These are phyloP conservation scores for Atta texana DNA, from an alignment of 1,140 invertebrate species.

Conservation along the genomic window DNA sequence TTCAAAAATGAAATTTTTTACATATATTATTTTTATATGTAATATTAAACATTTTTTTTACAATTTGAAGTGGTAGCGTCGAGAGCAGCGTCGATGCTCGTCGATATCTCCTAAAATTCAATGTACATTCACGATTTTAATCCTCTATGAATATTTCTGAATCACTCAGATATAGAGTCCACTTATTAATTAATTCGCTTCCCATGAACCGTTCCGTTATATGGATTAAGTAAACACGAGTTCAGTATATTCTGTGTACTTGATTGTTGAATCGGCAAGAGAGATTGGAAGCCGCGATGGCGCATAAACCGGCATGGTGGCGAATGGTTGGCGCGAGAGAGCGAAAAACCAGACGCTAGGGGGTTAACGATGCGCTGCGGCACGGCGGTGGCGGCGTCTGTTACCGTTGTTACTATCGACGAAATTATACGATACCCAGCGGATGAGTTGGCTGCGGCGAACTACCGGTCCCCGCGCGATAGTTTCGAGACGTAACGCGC, in stretches of 20 bases:
- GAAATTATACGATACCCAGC: slow-evolving; percentile 54
- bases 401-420: slow-evolving; percentile 52
- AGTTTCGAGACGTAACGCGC: slow-evolving; percentile 53
- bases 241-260: slow-evolving; percentile 26
- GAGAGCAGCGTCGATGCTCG: no score
- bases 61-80: no score
- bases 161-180: neutral
- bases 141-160: slow-evolving; percentile 4
- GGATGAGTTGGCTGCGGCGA: slow-evolving; percentile 17
- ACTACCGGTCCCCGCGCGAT: slow-evolving; percentile 47
- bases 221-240: slow-evolving; percentile 26
- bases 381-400: neutral
- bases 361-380: slow-evolving; percentile 21
- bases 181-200: slow-evolving; percentile 44
- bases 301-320: slow-evolving; percentile 5
- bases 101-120: neutral
- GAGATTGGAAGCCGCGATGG: slow-evolving; percentile 40
- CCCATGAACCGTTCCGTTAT: slow-evolving; percentile 16
- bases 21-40: no score
- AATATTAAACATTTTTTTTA: no score
- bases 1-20: no score
- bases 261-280: slow-evolving; percentile 24
- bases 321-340: neutral
- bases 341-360: slow-evolving; percentile 7
- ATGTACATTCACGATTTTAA: neutral